These are phyloP conservation scores for Fregetta grallaria DNA, from an alignment of 2,113 vertebrate genomes.

Conservation along the genomic window DNA sequence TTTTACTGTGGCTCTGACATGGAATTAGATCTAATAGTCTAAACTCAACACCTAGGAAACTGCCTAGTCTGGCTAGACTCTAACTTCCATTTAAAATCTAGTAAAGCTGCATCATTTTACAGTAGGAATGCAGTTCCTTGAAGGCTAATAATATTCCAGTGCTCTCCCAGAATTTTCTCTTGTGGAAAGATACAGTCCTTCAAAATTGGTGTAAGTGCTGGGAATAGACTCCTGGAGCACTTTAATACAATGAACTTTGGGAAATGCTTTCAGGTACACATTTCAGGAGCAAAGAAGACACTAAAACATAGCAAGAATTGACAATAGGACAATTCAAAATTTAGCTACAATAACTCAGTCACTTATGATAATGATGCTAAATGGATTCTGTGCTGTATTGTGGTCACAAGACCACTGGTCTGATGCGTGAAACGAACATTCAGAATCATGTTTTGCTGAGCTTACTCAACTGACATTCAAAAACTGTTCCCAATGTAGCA, in stretches of 20 bases:
- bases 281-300: not conserved
- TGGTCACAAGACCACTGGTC: not conserved
- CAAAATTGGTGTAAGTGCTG: not conserved
- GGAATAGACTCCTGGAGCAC: not conserved
- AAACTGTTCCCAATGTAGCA: not conserved
- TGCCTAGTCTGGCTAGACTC: not conserved
- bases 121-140: not conserved
- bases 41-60: not conserved
- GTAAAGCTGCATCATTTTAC: not conserved
- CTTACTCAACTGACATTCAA: not conserved
- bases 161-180: not conserved
- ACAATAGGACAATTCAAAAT: not conserved
- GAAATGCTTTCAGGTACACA: not conserved
- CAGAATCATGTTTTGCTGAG: not conserved
- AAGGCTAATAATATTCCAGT: not conserved
- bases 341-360: not conserved
- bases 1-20: not conserved
- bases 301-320: not conserved
- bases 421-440: not conserved
- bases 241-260: not conserved
- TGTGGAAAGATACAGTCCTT: not conserved
- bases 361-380: not conserved
- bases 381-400: not conserved
- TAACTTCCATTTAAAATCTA: not conserved
- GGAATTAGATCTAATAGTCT: not conserved